Evolutionary conservation across 1,140 invertebrate species (phyloP).

Genomic region (Vanessa atalanta): DNA sequence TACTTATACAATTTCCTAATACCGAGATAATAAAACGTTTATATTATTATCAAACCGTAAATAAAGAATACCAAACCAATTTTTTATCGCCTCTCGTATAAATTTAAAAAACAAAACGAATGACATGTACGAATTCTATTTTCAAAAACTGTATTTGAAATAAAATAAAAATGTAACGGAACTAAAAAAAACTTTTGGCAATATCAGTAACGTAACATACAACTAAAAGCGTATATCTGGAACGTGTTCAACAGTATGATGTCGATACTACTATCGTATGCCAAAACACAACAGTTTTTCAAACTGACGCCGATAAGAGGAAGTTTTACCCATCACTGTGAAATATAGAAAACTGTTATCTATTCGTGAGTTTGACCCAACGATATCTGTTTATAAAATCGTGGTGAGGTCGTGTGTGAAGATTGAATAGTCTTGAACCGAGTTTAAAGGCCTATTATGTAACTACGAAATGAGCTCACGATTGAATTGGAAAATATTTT

Average conservation of each 20-base stretch:
- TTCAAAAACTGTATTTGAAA: conserved; percentile 21
- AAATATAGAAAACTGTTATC: conserved; percentile 34
- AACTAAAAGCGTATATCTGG: conserved; percentile 38
- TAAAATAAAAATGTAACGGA: conserved; percentile 19
- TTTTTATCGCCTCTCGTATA: background rate
- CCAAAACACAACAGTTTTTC: conserved; percentile 44
- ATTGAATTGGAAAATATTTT: no score
- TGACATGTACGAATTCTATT: conserved; percentile 18
- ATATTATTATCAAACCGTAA: background rate
- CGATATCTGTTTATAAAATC: conserved; percentile 5
- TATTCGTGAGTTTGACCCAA: conserved; percentile 23
- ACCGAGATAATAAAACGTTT: no score
- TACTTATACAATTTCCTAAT: no score
- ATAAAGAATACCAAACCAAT: background rate
- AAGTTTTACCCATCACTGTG: conserved; percentile 30
- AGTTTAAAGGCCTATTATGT: background rate
- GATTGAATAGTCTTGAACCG: background rate
- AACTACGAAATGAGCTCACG: no score
- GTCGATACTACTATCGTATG: conserved; percentile 36
- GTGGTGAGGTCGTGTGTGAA: background rate
- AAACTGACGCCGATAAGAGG: conserved; percentile 43
- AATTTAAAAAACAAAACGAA: conserved; percentile 14
- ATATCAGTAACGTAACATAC: conserved; percentile 23
- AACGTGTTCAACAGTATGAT: conserved; percentile 40
- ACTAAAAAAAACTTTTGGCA: conserved; percentile 26